Base-by-base conservation (phyloP, 2,797 vertebrate species). In the Hypotaenidia okinawae region DNA sequence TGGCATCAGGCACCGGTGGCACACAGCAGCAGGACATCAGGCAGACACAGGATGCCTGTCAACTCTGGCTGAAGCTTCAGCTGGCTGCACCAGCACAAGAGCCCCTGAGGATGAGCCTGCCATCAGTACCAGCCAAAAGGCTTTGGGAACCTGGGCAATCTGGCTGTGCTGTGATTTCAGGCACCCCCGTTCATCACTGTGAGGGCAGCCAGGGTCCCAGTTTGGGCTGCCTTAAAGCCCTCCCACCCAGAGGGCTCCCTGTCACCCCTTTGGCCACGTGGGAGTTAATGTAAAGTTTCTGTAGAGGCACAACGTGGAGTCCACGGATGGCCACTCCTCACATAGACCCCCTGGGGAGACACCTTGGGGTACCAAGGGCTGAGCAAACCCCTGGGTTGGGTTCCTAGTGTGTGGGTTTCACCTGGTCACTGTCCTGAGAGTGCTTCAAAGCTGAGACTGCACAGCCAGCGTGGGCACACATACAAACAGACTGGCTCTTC, bases 121-220 rank as follows among this genome's bases (percentile, higher is more conserved):
- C 61, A 16, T 19, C 22, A 37, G 69, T 49, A 63, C 47, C 6
- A 92, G 79, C 78, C 74, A 39, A 16, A 32, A 33, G 14, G 10
- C n/a, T 41, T 16, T 2, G 7, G 69, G 64, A 83, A 62, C 41
- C 14, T 0, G 1, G 43, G 37, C 7, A 16, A 33, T 25, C 33
- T 8, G 61, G n/a, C 23, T 73, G 54, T 17, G 28, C 2, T 61
- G 78, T 33, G 41, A 68, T 67, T 78, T 68, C 80, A 84, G 68
- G 61, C 35, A 43, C 23, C 23, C 43, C 47, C 32, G 27, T 0
- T 58, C 41, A 14, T 21, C 0, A 0, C 54, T 61, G 22, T 2
- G 13, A 21, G 37, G 66, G 61, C 33, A 89, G 67, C 51, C 62
- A 15, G 51, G 39, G 6, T 17, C 58, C 59, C 76, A 85, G 37